Conservation (phyloP, 2,888 invertebrate genomes). For the Omphaloscelis lunosa region DNA sequence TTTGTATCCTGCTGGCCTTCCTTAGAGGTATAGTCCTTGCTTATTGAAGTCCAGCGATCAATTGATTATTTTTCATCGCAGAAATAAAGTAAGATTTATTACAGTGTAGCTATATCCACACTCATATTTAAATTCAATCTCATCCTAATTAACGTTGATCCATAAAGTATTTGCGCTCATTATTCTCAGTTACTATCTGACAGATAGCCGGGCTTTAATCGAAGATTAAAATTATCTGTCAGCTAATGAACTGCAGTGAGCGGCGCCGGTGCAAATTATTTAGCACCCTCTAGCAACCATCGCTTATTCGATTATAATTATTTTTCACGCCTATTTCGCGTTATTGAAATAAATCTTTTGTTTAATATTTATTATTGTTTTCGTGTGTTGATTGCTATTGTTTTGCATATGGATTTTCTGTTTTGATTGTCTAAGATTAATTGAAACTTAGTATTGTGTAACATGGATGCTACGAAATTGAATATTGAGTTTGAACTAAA, state of each 20-base stretch:
- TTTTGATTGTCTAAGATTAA: conserved; percentile 35
- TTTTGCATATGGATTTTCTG: conserved; percentile 49
- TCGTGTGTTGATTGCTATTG: conserved; percentile 67
- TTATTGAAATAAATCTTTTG: conserved; percentile 88
- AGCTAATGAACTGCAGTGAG: conserved; percentile 78
- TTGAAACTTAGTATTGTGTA: neutral
- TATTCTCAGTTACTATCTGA: conserved; percentile 79
- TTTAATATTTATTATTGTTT: conserved; percentile 83
- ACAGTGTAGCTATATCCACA: conserved; percentile 2
- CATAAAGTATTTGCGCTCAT: conserved; percentile 75
- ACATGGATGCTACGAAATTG: neutral
- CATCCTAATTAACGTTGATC: conserved; percentile 60
- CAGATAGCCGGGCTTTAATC: conserved; percentile 84
- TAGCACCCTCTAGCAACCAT: conserved; percentile 78
- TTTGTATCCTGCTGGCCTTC: neutral
- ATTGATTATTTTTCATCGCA: conserved; percentile 7
- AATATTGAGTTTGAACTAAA: neutral
- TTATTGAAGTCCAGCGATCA: neutral
- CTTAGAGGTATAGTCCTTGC: neutral
- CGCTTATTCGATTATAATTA: conserved; percentile 87
- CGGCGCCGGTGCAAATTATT: conserved; percentile 78
- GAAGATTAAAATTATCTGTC: conserved; percentile 89
- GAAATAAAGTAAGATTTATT: neutral
- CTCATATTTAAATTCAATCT: conserved; percentile 57
- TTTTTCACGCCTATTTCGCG: conserved; percentile 88